Evolutionary conservation across 30 jellyfish, hydroid and myxozoan species (phyloP), one percentile per base, ranked within the genome.

Genomic region (Cassiopea xamachana): DNA sequence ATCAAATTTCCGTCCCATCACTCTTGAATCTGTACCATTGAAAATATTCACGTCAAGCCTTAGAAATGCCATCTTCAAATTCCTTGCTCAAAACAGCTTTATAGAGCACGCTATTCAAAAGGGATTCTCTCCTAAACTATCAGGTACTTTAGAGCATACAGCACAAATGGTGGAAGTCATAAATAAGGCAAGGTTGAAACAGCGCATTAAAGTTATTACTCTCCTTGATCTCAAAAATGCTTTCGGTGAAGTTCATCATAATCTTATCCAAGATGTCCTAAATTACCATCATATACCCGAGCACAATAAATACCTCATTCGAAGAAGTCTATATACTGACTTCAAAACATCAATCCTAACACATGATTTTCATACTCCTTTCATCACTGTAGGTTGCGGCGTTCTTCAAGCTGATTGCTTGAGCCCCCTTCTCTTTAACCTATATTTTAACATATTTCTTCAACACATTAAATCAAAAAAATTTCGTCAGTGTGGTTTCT

Each of bases 141-240:
- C 91, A 64, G 91, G 91, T n/a, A 44, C 68, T 27, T 46, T 83
- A 15, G 90, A 81, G 61, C 87, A 81, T 73, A 81, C 90, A 12
- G 87, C 80, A 9, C 90, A 9, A 15, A 46, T 81, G 90, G 80
- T 87, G 2, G 64, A 81, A 18, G 48, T 59, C 68, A 67, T 81
- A 1, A 81, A 81, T 13, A 0, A 60, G 15, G 90, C 87, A 13
- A n/a, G 62, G 48, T 17, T 16, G 39, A 81, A 81, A 81, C 90
- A 81, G 60, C 55, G 85, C n/a, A 3, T 60, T 13, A 27, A 45
- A 19, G 73, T 83, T 2, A 46, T 60, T 59, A 83, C 91, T 1
- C 91, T 64, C 46, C 91, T 83, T 49, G 86, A 83, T 39, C 88
- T 79, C 17, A 79, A 79, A 55, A 81, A 62, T 78, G 27, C 75